phyloP scores from a whole-genome alignment of 1,140 invertebrate species.

The Argopecten irradians region DNA sequence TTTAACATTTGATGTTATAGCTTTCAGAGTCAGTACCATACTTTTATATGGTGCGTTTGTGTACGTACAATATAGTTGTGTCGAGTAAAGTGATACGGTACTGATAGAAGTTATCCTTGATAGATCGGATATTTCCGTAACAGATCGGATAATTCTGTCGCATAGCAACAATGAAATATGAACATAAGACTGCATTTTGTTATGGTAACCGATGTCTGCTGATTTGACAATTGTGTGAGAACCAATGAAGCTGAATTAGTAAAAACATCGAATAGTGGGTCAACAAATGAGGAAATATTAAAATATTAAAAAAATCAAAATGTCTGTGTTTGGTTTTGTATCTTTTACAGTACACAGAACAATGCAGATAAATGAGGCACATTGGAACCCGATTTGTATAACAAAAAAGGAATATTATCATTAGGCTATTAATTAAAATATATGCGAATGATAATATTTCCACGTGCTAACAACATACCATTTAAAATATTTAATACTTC shows the following conservation, averaged over 20 bases:
- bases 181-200: background rate
- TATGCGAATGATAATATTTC: too few species aligned
- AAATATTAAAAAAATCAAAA: background rate
- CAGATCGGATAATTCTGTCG: background rate
- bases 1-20: background rate
- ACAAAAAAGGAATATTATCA: too few species aligned
- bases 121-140: background rate
- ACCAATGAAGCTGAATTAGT: background rate
- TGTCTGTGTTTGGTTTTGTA: too few species aligned
- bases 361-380: too few species aligned
- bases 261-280: slow-evolving; percentile 13
- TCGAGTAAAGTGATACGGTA: background rate
- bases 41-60: background rate
- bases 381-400: too few species aligned
- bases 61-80: background rate
- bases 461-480: too few species aligned
- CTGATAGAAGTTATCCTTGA: background rate
- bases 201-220: background rate
- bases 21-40: background rate
- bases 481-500: too few species aligned
- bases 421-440: too few species aligned
- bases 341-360: too few species aligned
- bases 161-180: background rate
- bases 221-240: background rate
- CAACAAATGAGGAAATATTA: background rate